Evolutionary conservation across 2,797 vertebrate genomes (phyloP).

Genomic region (Notamacropus eugenii): DNA sequence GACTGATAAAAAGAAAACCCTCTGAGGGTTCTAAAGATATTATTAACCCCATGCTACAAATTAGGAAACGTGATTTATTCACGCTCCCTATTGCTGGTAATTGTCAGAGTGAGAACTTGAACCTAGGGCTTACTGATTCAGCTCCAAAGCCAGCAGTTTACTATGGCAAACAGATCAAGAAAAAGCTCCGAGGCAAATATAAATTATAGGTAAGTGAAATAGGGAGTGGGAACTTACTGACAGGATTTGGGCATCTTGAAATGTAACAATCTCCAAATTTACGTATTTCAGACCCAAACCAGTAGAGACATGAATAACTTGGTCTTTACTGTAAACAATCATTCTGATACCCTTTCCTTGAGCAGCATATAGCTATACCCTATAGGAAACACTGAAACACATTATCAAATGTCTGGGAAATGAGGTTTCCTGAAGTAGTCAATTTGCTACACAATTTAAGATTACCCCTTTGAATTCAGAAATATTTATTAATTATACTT

Average conservation of each 20-base stretch:
- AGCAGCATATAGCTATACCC: background rate
- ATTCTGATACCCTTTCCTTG: background rate
- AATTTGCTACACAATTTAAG: background rate
- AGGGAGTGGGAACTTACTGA: background rate
- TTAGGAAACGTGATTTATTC: background rate
- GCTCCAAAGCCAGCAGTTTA: background rate
- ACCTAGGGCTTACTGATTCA: background rate
- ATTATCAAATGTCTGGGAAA: background rate
- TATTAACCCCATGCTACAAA: background rate
- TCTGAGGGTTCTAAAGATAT: background rate
- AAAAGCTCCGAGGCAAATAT: background rate
- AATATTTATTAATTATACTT: background rate
- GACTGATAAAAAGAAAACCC: background rate
- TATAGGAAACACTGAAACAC: background rate
- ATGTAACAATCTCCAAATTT: background rate
- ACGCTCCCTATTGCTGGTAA: background rate
- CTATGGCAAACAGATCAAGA: background rate
- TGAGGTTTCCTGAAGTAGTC: background rate
- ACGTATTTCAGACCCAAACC: too few relatives aligned
- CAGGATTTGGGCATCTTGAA: background rate
- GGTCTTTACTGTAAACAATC: too few relatives aligned
- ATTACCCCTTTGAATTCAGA: background rate
- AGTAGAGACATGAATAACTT: too few relatives aligned
- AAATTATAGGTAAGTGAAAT: background rate
- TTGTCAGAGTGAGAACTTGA: background rate